Percentiles rank a stretch among this genome's conserved stretches.
Evolutionary conservation across 2,888 invertebrate species (phyloP).

Genomic region (Diaprepes abbreviatus): DNA sequence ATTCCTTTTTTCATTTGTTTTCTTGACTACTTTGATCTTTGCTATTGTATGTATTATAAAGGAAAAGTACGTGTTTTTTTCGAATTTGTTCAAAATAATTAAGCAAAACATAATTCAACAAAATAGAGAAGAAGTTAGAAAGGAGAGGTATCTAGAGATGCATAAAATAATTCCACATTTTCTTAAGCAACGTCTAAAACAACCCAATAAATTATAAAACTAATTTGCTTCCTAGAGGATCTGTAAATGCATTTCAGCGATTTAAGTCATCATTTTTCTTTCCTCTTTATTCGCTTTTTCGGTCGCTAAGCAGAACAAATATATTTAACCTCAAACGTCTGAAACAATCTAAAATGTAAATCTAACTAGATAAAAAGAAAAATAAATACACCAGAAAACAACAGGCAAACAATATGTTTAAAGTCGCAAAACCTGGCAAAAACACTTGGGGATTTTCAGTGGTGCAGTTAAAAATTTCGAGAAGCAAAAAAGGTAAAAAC

Average conservation of each 20-base stretch:
- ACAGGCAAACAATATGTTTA: conserved; percentile 33
- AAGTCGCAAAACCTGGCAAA: conserved; percentile 8
- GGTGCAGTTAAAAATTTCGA: neutral
- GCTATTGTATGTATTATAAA: no score
- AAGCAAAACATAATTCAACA: no score
- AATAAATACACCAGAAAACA: conserved; percentile 23
- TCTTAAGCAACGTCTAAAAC: no score
- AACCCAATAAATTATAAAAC: neutral
- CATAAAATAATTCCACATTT: no score
- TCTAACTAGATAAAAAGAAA: conserved; percentile 40
- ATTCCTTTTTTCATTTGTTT: no score
- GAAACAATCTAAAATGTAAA: conserved; percentile 43
- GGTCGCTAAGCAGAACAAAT: conserved; percentile 30
- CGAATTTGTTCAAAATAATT: no score
- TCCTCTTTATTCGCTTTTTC: conserved; percentile 22
- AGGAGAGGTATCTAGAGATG: no score
- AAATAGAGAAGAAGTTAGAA: no score
- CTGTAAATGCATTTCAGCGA: neutral
- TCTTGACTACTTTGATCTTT: no score
- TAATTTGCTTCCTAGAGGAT: neutral
- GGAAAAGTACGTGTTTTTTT: no score
- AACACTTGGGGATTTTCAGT: neutral
- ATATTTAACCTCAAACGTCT: conserved; percentile 36
- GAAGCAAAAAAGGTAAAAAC: no score
- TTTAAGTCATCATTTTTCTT: conserved; percentile 17